phyloP scores from a whole-genome alignment of 2,797 vertebrate genomes.

The Argya squamiceps region DNA sequence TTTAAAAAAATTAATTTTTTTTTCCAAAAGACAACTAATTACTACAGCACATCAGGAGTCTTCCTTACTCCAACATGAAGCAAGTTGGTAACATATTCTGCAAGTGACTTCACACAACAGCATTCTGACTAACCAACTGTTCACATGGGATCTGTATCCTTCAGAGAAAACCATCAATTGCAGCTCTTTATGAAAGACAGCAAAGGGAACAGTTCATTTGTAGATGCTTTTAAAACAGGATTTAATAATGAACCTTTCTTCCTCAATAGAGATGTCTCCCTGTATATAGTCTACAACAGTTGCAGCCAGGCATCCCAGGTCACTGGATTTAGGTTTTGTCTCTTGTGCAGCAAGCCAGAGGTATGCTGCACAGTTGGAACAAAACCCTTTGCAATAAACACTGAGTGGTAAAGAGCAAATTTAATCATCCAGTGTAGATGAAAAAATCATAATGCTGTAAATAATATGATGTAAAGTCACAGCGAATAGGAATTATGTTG shows the following conservation, averaged over 20 bases:
- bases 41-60: neutral
- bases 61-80: neutral
- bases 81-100: neutral
- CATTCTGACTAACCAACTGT: neutral
- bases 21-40: neutral
- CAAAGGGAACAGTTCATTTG: neutral
- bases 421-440: conserved; percentile 33
- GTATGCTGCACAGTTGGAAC: neutral
- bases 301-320: neutral
- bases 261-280: neutral
- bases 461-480: conserved; percentile 42
- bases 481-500: conserved; percentile 31
- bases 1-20: no score
- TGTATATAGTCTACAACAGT: neutral
- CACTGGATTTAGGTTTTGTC: neutral
- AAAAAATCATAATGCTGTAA: conserved; percentile 52
- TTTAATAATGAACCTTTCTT: neutral
- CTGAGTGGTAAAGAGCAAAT: conserved; percentile 12
- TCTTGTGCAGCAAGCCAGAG: neutral
- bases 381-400: conserved; percentile 15
- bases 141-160: neutral
- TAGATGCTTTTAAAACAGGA: neutral
- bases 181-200: neutral
- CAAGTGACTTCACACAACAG: neutral
- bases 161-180: neutral